Evolutionary conservation across 2,113 vertebrate genomes (phyloP), one percentile per base, ranked within the genome.

Genomic region (Herpailurus yagouaroundi): DNA sequence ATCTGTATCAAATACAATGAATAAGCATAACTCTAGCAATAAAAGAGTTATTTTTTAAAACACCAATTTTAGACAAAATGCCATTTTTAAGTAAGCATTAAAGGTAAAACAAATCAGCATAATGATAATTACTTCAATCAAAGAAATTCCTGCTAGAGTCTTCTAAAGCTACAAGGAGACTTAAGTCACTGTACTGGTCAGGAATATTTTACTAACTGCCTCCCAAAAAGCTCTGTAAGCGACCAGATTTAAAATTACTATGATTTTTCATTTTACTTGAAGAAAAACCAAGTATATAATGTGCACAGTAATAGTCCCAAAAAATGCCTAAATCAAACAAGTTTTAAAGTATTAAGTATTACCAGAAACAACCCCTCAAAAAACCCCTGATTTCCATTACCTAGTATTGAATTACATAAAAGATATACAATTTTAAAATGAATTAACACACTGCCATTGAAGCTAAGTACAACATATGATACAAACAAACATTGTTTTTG

Each of bases 301-400:
- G 10, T 79, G 66, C 73, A 60, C 21, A 79, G 38, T 60, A 84
- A 73, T 48, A 87, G 5, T 91, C 50, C 31, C 76, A 93, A 31
- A 68, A 81, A 92, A 95, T 83, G 50, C n/a, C 6, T 95, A 90
- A 60, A 45, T 91, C 60, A 91, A 96, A 77, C 4, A 95, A 80
- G 4, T 55, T 71, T 33, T 83, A 29, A 76, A 57, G 55, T 82
- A 71, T 66, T 50, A 76, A 23, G 10, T 27, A 60, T 38, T 79
- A 94, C 41, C 31, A 60, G 69, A 71, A 74, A 79, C 55, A 19
- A 64, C 27, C 29, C 9, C 29, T 29, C 69, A 21, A 31, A 68
- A 64, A 50, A n/a, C 2, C 3, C 25, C 0, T 21, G 45, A 74
- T 66, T 96, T 63, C 19, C 31, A 82, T 4, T 87, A 55, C 36